phyloP scores from a whole-genome alignment of 2,888 invertebrate genomes.

The Noctua janthina region DNA sequence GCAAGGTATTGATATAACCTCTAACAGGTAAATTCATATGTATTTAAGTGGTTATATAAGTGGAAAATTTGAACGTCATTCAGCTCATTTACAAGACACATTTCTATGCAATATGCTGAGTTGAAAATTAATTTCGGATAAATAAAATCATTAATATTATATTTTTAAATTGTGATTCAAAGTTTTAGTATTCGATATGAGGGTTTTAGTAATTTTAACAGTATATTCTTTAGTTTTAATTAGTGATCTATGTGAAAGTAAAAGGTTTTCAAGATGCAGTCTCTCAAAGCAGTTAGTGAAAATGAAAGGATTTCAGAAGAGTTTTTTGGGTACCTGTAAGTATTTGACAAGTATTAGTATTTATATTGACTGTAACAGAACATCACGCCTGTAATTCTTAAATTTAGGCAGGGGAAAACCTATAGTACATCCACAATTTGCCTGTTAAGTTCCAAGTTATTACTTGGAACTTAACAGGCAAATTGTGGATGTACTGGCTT shows the following conservation, averaged over 20 bases:
- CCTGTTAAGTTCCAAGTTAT: no score
- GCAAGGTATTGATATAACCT: no score
- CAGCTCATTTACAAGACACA: neutral
- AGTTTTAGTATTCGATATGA: slow-evolving; percentile 13
- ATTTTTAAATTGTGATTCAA: neutral
- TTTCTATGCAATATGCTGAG: neutral
- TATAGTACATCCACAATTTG: no score
- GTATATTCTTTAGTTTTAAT: slow-evolving; percentile 1
- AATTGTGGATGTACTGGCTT: no score
- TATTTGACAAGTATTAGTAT: slow-evolving; percentile 39
- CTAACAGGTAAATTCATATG: neutral
- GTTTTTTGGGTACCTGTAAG: slow-evolving; percentile 81
- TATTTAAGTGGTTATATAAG: neutral
- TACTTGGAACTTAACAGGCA: no score
- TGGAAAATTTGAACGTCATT: no score
- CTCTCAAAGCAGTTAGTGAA: slow-evolving; percentile 72
- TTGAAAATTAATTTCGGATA: neutral
- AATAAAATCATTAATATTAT: neutral
- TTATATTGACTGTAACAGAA: neutral
- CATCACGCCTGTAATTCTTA: neutral
- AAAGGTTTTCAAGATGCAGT: slow-evolving; percentile 76
- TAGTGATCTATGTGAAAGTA: slow-evolving; percentile 62
- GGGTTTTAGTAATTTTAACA: neutral
- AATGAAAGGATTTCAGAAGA: slow-evolving; percentile 71
- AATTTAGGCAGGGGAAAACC: neutral